These are phyloP conservation scores for Andrena cerasifolii DNA, from an alignment of 1,140 invertebrate genomes.

Conservation along the genomic window DNA sequence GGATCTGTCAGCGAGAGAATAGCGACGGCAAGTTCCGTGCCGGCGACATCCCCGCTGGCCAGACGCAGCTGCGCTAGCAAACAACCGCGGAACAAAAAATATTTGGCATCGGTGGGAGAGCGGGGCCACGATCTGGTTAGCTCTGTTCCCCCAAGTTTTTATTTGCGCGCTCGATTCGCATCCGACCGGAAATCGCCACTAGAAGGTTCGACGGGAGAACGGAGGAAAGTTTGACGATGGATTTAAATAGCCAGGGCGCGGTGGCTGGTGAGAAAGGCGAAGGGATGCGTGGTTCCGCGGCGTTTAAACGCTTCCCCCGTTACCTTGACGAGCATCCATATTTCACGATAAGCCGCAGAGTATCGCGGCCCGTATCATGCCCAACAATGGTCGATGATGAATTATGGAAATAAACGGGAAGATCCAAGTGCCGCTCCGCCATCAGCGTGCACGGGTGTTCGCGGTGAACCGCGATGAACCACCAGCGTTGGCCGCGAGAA, in stretches of 20 bases:
- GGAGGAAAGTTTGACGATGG: neutral
- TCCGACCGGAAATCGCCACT: conserved; percentile 6
- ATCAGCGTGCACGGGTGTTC: neutral
- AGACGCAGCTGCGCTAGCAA: too few species aligned
- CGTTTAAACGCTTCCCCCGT: neutral
- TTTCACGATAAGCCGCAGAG: conserved; percentile 34
- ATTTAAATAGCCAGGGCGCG: neutral
- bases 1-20: neutral
- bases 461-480: neutral
- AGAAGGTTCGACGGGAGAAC: conserved; percentile 7
- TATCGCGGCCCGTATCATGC: neutral
- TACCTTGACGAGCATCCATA: neutral
- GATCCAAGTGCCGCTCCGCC: neutral
- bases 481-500: neutral
- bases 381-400: conserved; percentile 13
- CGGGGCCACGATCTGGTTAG: neutral
- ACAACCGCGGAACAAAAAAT: neutral
- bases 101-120: neutral
- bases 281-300: too few species aligned
- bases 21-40: neutral
- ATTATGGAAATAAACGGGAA: conserved; percentile 21
- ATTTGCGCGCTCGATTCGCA: neutral
- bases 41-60: neutral
- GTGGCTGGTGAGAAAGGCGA: too few species aligned
- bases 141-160: neutral